These are phyloP conservation scores for Pseudopleuronectes americanus DNA, from an alignment of 2,797 vertebrate genomes.

Conservation along the genomic window DNA sequence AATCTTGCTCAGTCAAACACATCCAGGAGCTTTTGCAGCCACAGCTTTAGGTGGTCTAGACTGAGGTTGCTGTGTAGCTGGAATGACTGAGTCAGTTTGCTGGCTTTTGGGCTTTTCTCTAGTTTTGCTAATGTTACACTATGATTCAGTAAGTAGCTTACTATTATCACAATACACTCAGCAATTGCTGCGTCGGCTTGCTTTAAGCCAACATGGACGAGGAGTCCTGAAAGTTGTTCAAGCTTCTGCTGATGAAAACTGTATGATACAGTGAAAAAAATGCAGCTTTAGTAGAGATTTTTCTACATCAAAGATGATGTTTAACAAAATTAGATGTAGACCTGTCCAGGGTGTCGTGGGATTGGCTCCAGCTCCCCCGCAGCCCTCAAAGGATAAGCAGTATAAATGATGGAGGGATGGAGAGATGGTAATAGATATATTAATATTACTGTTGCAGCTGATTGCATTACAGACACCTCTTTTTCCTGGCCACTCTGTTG, in stretches of 20 bases:
- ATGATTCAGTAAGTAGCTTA: neutral
- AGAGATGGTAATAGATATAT: neutral
- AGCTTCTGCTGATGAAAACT: neutral
- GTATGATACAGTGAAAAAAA: neutral
- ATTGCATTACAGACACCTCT: neutral
- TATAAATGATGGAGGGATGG: too few species aligned
- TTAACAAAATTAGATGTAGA: too few species aligned
- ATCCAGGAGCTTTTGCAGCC: neutral
- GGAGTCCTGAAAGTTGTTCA: neutral
- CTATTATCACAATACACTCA: neutral
- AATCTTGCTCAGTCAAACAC: neutral
- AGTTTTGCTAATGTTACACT: neutral
- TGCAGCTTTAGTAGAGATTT: neutral
- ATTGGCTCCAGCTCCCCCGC: too few species aligned
- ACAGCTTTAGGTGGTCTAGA: neutral
- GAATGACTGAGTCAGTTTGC: neutral
- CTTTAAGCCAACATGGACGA: neutral
- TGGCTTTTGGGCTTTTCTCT: neutral
- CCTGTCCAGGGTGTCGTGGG: too few species aligned
- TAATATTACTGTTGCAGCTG: conserved; percentile 1
- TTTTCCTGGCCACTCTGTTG: neutral
- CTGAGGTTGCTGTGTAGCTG: neutral
- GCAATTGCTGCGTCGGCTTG: neutral
- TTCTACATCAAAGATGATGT: too few species aligned
- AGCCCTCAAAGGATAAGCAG: too few species aligned